Conservation (phyloP, 2,113 vertebrate species). For the Cairina moschata region DNA sequence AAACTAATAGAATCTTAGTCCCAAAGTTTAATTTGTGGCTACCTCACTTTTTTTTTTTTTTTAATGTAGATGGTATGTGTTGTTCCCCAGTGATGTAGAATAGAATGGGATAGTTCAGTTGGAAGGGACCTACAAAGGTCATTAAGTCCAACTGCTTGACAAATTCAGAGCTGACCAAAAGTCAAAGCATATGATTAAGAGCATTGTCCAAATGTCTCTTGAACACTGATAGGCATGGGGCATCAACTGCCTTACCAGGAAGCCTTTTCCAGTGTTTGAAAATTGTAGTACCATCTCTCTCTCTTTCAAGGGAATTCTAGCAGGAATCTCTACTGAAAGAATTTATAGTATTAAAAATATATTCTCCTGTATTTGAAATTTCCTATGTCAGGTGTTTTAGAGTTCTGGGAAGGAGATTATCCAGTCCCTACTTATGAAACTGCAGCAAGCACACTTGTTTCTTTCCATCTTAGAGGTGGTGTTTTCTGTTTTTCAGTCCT, state of each 20-base stretch:
- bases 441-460: not conserved
- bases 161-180: not conserved
- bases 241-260: not conserved
- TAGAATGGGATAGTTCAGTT: not conserved
- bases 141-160: not conserved
- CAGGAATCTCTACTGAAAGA: not conserved
- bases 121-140: not conserved
- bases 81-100: not conserved
- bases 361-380: not conserved
- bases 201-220: not conserved
- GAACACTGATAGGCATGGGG: not conserved
- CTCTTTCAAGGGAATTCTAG: not conserved
- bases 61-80: not conserved
- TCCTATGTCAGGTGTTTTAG: not conserved
- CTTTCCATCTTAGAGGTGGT: not conserved
- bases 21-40: not conserved
- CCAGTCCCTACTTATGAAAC: not conserved
- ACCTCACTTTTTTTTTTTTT: not conserved
- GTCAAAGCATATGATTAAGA: not conserved
- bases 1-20: not conserved
- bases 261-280: not conserved
- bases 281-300: not conserved
- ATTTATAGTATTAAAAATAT: not conserved
- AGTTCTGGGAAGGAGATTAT: not conserved
- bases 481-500: not conserved